phyloP scores from a whole-genome alignment of 2,797 vertebrate species.

The Hippocampus kuda region DNA sequence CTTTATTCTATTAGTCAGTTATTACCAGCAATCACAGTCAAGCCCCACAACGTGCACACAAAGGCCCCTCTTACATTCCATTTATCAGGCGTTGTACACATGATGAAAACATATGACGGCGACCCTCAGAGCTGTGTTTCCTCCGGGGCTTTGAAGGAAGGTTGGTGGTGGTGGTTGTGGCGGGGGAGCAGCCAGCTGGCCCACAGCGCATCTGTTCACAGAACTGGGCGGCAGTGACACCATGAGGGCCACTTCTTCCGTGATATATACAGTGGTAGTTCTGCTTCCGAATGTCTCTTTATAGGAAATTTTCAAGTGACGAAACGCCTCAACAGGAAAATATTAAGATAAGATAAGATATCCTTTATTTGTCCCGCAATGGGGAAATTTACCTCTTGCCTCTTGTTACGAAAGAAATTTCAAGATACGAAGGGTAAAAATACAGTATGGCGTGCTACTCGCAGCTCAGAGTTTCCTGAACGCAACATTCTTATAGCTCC shows the following conservation, averaged over 20 bases:
- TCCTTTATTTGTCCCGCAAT: no score
- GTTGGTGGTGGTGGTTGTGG: slow-evolving; percentile 38
- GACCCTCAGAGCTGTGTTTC: slow-evolving; percentile 67
- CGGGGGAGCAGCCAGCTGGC: slow-evolving; percentile 61
- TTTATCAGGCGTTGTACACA: slow-evolving; percentile 74
- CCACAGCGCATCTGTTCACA: slow-evolving; percentile 63
- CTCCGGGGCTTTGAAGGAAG: slow-evolving; percentile 53
- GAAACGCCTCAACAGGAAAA: no score
- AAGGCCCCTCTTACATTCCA: slow-evolving; percentile 68
- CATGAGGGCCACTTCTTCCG: slow-evolving; percentile 51
- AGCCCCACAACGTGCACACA: slow-evolving; percentile 56
- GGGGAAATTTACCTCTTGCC: no score
- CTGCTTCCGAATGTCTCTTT: no score
- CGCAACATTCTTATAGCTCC: no score
- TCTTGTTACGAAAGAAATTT: no score
- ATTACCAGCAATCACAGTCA: slow-evolving; percentile 76
- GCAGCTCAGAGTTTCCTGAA: no score
- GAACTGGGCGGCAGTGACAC: slow-evolving; percentile 51
- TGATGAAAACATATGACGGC: slow-evolving; percentile 68
- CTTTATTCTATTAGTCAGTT: slow-evolving; percentile 82
- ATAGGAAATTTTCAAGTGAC: no score
- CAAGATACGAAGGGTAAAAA: no score
- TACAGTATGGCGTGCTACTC: no score
- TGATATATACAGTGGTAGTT: not conserved
- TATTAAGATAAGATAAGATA: no score